A percentile compares a stretch with the other conserved stretches of the same genome.
Evolutionary conservation across 2,113 vertebrate species (phyloP).

Genomic region (Polyodon spathula): DNA sequence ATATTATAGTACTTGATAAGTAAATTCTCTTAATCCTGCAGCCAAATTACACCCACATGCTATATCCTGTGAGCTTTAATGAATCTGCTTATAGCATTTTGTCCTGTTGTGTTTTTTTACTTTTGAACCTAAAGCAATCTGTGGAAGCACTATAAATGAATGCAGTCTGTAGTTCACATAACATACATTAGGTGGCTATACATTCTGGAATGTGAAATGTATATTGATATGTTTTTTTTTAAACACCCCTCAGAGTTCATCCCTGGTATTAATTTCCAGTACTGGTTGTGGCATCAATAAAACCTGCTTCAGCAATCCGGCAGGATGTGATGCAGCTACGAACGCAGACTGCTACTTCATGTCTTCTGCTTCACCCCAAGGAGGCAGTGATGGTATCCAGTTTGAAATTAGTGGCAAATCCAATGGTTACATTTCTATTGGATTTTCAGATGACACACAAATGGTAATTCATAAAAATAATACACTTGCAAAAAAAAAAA

Average conservation of each 20-base stretch:
- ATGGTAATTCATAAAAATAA: constrained; percentile 61
- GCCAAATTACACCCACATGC: no score
- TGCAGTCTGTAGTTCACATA: no score
- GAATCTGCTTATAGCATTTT: no score
- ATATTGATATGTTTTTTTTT: neutral
- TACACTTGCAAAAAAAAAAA: no score
- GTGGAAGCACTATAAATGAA: no score
- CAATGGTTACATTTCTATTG: constrained; percentile 52
- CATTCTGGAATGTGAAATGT: neutral
- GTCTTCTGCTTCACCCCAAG: constrained; percentile 32
- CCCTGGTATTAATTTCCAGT: constrained; percentile 23
- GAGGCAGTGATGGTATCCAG: constrained; percentile 11
- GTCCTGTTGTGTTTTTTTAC: no score
- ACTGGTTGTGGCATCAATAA: constrained; percentile 45
- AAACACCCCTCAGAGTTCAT: no score
- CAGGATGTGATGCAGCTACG: constrained; percentile 38
- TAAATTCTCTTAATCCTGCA: no score
- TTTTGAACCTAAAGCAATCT: no score
- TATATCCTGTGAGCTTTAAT: no score
- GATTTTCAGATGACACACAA: constrained; percentile 53
- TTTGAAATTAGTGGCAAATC: constrained; percentile 46
- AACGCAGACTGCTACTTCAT: constrained; percentile 44
- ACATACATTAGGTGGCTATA: no score
- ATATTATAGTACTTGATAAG: no score
- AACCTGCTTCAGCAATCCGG: constrained; percentile 49